phyloP scores from a whole-genome alignment of 2,888 invertebrate genomes.

The Trichopoda pennipes region DNA sequence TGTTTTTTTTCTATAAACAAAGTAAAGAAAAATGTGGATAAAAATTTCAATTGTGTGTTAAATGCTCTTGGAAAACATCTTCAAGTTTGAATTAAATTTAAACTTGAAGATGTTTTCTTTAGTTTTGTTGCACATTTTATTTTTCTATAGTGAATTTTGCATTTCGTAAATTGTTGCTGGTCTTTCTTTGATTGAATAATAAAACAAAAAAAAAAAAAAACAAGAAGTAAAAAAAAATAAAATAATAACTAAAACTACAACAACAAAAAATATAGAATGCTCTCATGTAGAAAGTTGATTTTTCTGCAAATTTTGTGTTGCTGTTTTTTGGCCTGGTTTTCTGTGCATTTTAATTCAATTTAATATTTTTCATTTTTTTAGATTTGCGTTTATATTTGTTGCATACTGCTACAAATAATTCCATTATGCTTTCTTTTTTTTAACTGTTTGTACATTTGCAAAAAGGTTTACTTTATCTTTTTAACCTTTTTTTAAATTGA shows the following conservation, averaged over 20 bases:
- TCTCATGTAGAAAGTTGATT: slow-evolving; percentile 69
- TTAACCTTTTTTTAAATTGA: slow-evolving; percentile 38
- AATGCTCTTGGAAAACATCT: slow-evolving; percentile 16
- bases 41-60: slow-evolving; percentile 39
- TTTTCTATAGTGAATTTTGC: background rate
- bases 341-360: slow-evolving; percentile 75
- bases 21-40: background rate
- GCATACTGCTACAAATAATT: background rate
- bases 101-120: background rate
- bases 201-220: background rate
- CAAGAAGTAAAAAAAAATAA: too few species aligned
- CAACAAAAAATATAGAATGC: slow-evolving; percentile 62
- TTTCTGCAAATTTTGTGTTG: slow-evolving; percentile 55
- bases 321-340: slow-evolving; percentile 11
- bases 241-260: background rate
- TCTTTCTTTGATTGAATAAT: background rate
- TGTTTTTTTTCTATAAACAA: background rate
- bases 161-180: slow-evolving; percentile 14
- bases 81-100: slow-evolving; percentile 44
- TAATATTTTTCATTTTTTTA: slow-evolving; percentile 70
- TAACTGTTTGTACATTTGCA: slow-evolving; percentile 20
- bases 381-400: slow-evolving; percentile 47
- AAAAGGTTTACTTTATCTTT: slow-evolving; percentile 58
- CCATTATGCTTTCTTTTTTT: background rate
- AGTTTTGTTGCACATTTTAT: background rate